Percentiles rank a stretch among this genome's conserved stretches.
These are phyloP conservation scores for Campylorhamphus procurvoides DNA, from an alignment of 2,113 vertebrate genomes.

Conservation along the genomic window DNA sequence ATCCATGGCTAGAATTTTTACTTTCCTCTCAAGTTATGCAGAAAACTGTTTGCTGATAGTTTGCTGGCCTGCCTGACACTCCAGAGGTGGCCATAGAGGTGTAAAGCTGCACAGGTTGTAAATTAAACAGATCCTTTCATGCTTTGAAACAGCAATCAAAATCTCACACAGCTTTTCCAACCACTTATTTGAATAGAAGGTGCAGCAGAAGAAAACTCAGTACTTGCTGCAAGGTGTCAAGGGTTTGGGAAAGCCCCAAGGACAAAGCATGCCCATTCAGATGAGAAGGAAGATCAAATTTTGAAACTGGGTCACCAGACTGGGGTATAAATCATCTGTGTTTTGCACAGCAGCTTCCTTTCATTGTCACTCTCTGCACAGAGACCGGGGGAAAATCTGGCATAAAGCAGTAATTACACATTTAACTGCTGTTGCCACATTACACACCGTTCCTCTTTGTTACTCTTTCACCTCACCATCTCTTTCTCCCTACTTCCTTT, in stretches of 20 bases:
- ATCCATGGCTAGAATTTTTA: neutral
- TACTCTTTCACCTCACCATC: neutral
- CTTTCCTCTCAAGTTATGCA: neutral
- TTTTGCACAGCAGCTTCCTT: neutral
- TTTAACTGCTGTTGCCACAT: neutral
- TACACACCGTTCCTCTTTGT: neutral
- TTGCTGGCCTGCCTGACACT: neutral
- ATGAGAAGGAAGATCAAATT: neutral
- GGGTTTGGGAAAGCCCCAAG: neutral
- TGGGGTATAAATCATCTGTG: neutral
- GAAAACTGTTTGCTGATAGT: neutral
- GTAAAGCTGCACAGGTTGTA: neutral
- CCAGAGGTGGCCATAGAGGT: neutral
- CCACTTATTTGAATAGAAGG: neutral
- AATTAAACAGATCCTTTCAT: neutral
- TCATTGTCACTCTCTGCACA: neutral
- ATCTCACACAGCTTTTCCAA: neutral
- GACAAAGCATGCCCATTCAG: neutral
- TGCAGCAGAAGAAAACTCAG: neutral
- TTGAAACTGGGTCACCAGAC: neutral
- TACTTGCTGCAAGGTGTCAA: neutral
- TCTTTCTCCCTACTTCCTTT: neutral
- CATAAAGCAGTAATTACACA: neutral
- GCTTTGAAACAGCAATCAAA: neutral
- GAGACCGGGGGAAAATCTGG: neutral